A percentile compares a stretch with the other conserved stretches of the same genome.
Evolutionary conservation across 2,888 invertebrate genomes (phyloP).

Genomic region (Gymnocheta viridis): DNA sequence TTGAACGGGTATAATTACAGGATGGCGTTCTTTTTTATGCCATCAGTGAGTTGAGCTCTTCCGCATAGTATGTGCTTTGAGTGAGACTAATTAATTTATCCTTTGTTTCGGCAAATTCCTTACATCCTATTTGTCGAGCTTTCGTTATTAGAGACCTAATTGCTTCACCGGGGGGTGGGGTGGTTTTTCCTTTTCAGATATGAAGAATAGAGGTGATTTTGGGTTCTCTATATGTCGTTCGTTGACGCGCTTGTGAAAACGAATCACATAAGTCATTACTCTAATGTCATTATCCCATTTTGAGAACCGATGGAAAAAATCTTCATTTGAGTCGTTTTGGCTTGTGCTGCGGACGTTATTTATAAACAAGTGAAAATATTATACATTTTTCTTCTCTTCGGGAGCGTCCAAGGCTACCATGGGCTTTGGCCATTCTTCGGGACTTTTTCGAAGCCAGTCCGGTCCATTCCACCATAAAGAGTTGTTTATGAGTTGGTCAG

Average conservation of each 20-base stretch:
- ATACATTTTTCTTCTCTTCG: not conserved
- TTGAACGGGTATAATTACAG: not conserved
- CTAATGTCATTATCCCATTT: slow-evolving; percentile 1
- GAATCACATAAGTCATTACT: not conserved
- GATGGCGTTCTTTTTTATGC: not conserved
- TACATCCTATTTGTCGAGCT: too few species aligned
- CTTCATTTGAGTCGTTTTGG: not conserved
- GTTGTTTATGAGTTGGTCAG: not conserved
- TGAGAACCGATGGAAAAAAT: not conserved
- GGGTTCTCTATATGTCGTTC: not conserved
- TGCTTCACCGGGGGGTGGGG: too few species aligned
- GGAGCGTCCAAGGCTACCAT: not conserved
- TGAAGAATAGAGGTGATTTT: not conserved
- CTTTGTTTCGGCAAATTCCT: too few species aligned
- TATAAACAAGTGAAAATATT: not conserved
- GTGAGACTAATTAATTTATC: too few species aligned
- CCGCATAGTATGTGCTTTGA: not conserved
- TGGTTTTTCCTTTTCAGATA: too few species aligned
- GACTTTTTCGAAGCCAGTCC: not conserved
- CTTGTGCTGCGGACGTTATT: not conserved
- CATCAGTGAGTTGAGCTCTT: not conserved
- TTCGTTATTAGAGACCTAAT: too few species aligned
- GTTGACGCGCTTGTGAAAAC: not conserved
- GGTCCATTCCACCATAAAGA: not conserved
- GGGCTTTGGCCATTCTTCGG: not conserved